Evolutionary conservation across 2,797 vertebrate genomes (phyloP).

Genomic region (Okamejei kenojei): DNA sequence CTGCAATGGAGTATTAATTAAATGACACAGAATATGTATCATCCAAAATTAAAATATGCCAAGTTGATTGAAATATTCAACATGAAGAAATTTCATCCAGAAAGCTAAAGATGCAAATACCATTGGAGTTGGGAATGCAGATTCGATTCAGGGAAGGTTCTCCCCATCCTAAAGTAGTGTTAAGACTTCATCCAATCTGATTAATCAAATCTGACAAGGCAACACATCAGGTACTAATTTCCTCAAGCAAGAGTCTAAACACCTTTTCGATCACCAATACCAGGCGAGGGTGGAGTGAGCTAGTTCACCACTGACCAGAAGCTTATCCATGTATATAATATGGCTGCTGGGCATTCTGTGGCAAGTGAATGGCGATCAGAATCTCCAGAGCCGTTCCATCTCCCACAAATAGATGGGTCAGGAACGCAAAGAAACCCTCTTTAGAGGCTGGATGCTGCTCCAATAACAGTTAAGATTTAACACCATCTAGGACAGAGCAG

Average conservation of each 20-base stretch:
- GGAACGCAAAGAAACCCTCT: background rate
- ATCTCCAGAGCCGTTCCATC: background rate
- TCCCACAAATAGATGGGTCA: background rate
- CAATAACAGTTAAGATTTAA: background rate
- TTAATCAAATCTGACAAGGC: background rate
- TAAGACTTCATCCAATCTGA: background rate
- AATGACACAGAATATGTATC: background rate
- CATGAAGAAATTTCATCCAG: background rate
- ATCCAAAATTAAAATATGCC: background rate
- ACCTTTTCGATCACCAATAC: background rate
- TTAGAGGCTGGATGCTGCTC: background rate
- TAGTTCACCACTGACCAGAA: background rate
- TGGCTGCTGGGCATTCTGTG: background rate
- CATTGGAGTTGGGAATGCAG: background rate
- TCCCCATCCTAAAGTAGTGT: background rate
- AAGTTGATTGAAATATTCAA: background rate
- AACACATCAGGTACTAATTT: background rate
- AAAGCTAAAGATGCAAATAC: background rate
- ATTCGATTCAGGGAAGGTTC: background rate
- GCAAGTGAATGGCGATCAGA: background rate
- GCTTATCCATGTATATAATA: background rate
- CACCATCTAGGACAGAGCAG: background rate
- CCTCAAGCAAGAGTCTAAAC: background rate
- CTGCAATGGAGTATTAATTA: too few relatives aligned
- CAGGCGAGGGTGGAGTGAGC: too few relatives aligned